A percentile compares a stretch with the other conserved stretches of the same genome.
Evolutionary conservation across 2,113 vertebrate genomes (phyloP).

Genomic region (Theristicus caerulescens): DNA sequence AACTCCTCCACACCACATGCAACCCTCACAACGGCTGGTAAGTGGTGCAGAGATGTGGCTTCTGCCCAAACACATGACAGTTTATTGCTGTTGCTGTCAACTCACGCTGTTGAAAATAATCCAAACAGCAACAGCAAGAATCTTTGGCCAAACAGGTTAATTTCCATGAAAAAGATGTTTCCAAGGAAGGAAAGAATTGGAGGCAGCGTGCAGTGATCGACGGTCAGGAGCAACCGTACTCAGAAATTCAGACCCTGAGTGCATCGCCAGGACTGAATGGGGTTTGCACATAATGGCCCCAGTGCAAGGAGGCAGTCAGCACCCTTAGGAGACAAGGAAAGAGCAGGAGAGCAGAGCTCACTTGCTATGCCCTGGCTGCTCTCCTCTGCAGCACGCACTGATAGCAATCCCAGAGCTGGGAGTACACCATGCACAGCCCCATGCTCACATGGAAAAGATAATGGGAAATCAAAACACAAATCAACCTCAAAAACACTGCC

Average conservation of each 20-base stretch:
- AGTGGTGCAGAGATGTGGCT: neutral
- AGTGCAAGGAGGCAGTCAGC: neutral
- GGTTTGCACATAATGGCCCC: neutral
- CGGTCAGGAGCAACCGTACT: rapidly evolving
- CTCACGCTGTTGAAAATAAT: neutral
- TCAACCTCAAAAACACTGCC: neutral
- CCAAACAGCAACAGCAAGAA: neutral
- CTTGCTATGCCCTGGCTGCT: neutral
- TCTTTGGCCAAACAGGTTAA: neutral
- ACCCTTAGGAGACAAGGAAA: neutral
- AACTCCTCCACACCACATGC: neutral
- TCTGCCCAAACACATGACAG: neutral
- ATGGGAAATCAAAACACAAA: neutral
- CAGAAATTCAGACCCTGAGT: neutral
- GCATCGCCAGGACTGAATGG: rapidly evolving
- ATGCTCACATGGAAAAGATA: neutral
- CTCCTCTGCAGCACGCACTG: neutral
- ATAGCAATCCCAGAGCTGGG: neutral
- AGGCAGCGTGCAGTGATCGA: neutral
- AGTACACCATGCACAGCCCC: neutral
- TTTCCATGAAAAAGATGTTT: neutral
- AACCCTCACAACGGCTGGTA: neutral
- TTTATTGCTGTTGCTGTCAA: conserved; percentile 9
- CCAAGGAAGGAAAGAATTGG: neutral
- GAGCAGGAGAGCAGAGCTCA: neutral